These are phyloP conservation scores for Bovichtus variegatus DNA, from an alignment of 2,797 vertebrate species.

Conservation along the genomic window DNA sequence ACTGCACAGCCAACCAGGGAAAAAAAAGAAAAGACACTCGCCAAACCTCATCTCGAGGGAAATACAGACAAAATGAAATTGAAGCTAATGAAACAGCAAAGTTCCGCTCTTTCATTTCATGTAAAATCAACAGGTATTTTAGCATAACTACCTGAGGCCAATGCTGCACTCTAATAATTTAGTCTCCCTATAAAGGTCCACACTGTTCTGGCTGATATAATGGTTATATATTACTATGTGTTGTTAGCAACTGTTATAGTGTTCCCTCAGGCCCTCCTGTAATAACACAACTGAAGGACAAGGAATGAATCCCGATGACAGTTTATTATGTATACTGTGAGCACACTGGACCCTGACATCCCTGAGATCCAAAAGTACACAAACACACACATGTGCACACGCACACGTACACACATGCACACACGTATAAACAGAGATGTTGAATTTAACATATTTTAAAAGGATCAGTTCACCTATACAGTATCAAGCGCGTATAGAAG, in stretches of 20 bases:
- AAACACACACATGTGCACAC: background rate
- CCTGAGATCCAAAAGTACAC: conserved; percentile 13
- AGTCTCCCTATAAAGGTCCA: conserved; percentile 47
- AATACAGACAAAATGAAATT: conserved; percentile 62
- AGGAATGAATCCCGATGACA: conserved; percentile 66
- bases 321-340: conserved; percentile 53
- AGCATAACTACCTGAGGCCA: conserved; percentile 55
- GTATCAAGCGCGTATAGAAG: too few relatives aligned
- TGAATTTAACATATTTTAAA: background rate
- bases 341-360: conserved; percentile 32
- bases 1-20: conserved; percentile 36
- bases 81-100: conserved; percentile 64
- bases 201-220: conserved; percentile 42
- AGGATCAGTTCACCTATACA: background rate
- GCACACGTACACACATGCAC: conserved; percentile 1
- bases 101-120: conserved; percentile 52
- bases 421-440: background rate
- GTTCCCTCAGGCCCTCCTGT: conserved; percentile 56
- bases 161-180: conserved; percentile 65
- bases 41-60: conserved; percentile 51
- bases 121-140: conserved; percentile 74
- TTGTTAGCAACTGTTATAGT: conserved; percentile 61
- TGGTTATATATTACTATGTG: conserved; percentile 61
- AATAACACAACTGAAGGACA: conserved; percentile 74
- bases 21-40: background rate